Conservation (phyloP, 2,113 vertebrate genomes). For the Dipodomys ordii region DNA sequence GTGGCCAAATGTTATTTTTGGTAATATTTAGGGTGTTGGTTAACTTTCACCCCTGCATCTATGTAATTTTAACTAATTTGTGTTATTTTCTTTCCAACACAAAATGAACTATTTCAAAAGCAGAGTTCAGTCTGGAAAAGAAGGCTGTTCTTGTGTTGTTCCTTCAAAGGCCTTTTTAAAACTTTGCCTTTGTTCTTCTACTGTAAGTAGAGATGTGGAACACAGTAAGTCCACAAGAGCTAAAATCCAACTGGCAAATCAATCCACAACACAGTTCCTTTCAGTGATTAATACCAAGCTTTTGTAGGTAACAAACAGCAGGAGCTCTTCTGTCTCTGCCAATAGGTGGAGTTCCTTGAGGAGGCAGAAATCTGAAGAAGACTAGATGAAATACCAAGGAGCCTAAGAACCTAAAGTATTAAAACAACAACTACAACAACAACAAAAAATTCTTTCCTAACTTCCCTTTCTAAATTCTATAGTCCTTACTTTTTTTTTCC, state of each 20-base stretch:
- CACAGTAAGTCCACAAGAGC: not conserved
- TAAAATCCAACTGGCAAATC: not conserved
- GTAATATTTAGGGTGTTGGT: not conserved
- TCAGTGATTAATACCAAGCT: not conserved
- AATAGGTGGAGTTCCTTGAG: not conserved
- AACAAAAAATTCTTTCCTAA: not conserved
- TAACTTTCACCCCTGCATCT: not conserved
- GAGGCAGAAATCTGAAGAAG: not conserved
- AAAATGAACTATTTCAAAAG: constrained; percentile 43
- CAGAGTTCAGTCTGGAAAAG: not conserved
- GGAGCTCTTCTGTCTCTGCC: not conserved
- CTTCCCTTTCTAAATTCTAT: not conserved
- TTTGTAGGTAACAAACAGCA: not conserved
- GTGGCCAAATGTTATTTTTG: constrained; percentile 30
- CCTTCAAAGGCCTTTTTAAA: not conserved
- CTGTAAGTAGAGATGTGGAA: not conserved
- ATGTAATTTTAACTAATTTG: constrained; percentile 13
- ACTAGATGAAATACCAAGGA: not conserved
- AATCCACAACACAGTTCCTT: not conserved
- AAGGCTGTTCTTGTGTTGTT: not conserved
- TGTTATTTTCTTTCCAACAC: constrained; percentile 46
- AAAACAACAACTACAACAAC: not conserved
- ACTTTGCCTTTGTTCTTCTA: not conserved
- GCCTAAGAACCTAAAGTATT: not conserved
- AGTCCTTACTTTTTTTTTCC: not conserved